Percentiles rank a stretch among this genome's conserved stretches.
phyloP scores from a whole-genome alignment of 2,888 invertebrate genomes.

The Oscheius sp. region DNA sequence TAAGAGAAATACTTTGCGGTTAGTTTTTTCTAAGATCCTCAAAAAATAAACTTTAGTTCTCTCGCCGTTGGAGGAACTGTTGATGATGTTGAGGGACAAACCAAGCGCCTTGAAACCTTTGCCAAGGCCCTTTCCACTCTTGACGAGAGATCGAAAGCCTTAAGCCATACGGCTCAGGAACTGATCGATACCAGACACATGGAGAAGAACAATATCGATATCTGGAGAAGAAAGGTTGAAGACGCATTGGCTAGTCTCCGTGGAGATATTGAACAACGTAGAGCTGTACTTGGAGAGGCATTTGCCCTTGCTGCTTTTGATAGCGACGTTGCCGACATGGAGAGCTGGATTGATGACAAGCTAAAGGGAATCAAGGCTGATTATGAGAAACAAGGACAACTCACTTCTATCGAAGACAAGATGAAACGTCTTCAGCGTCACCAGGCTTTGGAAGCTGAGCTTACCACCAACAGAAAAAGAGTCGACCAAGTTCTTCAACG shows the following conservation, averaged over 20 bases:
- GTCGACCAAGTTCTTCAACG: constrained; percentile 81
- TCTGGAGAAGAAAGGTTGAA: constrained; percentile 54
- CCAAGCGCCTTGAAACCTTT: constrained; percentile 93
- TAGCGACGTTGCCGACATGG: constrained; percentile 81
- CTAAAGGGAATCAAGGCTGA: constrained; percentile 76
- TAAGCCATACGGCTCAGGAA: constrained; percentile 71
- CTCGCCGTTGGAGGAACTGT: constrained; percentile 56
- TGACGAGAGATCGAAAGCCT: constrained; percentile 56
- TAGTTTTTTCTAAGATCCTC: neutral
- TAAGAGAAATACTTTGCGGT: constrained; percentile 77
- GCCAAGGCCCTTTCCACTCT: constrained; percentile 82
- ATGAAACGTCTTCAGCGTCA: constrained; percentile 92
- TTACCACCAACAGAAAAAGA: constrained; percentile 85
- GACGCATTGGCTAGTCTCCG: constrained; percentile 72
- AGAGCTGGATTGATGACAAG: constrained; percentile 73
- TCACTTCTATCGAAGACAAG: constrained; percentile 86
- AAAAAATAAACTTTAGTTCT: constrained; percentile 24
- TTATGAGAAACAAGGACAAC: constrained; percentile 81
- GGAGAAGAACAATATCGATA: constrained; percentile 59
- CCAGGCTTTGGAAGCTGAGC: constrained; percentile 87
- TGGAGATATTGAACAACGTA: constrained; percentile 78
- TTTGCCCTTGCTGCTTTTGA: constrained; percentile 88
- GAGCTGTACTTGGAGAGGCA: constrained; percentile 80
- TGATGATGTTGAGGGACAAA: constrained; percentile 80
- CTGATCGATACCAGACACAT: constrained; percentile 89